Evolutionary conservation across 2,797 vertebrate species (phyloP).

Genomic region (Emys orbicularis): DNA sequence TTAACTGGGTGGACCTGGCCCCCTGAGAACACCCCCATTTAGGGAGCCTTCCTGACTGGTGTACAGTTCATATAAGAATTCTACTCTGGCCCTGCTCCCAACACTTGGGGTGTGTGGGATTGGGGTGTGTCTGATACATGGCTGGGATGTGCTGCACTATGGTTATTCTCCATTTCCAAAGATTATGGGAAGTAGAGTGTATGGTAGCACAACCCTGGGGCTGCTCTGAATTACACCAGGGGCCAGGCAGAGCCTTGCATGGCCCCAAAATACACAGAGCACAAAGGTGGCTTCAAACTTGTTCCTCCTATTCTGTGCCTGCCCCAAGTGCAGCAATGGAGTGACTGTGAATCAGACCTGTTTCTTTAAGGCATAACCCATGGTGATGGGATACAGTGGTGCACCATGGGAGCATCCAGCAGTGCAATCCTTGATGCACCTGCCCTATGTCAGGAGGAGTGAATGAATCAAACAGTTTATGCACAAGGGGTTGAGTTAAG

Average conservation of each 20-base stretch:
- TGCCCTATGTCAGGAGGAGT: neutral
- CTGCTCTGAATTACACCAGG: neutral
- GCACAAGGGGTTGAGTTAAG: neutral
- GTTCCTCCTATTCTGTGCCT: neutral
- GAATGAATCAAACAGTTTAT: neutral
- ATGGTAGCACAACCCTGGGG: neutral
- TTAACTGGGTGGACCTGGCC: neutral
- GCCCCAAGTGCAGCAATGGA: neutral
- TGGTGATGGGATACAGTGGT: neutral
- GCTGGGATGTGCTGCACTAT: neutral
- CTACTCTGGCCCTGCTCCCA: neutral
- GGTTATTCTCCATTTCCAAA: neutral
- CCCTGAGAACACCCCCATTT: neutral
- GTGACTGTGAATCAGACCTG: neutral
- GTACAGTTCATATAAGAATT: neutral
- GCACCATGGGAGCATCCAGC: fast-evolving
- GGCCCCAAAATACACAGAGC: neutral
- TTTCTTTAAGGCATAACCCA: slow-evolving; percentile 3
- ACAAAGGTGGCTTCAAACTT: slow-evolving; percentile 14
- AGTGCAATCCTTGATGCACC: no score
- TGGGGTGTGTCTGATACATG: neutral
- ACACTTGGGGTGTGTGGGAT: neutral
- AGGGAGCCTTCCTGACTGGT: neutral
- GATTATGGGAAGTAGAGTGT: neutral
- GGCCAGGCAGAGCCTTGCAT: neutral